Percentiles rank a stretch among this genome's conserved stretches.
Evolutionary conservation across 2,113 vertebrate genomes (phyloP).

Genomic region (Siniperca chuatsi): DNA sequence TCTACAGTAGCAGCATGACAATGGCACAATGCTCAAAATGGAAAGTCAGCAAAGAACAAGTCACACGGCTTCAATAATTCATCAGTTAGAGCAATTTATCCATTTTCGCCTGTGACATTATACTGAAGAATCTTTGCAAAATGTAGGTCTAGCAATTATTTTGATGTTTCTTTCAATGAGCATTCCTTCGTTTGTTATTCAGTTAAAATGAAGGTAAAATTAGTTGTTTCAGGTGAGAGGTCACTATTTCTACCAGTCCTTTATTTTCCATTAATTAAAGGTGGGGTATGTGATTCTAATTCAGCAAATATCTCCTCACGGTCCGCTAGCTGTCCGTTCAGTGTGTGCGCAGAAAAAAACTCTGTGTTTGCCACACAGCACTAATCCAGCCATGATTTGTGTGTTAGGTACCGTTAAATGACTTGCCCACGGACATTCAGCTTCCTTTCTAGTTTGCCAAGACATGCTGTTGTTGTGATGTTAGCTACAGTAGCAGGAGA

Average conservation of each 20-base stretch:
- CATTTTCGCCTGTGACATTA: neutral
- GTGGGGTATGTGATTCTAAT: too few species aligned
- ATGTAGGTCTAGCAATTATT: neutral
- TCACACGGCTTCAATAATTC: neutral
- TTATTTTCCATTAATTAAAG: neutral
- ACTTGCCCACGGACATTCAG: too few species aligned
- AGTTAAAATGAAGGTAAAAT: neutral
- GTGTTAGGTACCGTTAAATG: too few species aligned
- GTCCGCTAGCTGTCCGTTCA: too few species aligned
- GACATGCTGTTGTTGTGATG: too few species aligned
- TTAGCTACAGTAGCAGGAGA: too few species aligned
- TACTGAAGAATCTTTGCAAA: too few species aligned
- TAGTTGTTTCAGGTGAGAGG: neutral
- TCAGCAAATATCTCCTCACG: too few species aligned
- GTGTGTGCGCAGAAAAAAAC: too few species aligned
- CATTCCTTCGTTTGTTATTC: neutral
- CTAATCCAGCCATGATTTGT: too few species aligned
- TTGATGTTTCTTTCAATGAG: neutral
- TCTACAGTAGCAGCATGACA: neutral
- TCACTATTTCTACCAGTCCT: neutral
- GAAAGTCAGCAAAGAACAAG: slow-evolving; percentile 1
- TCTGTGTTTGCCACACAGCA: too few species aligned
- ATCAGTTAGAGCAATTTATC: neutral
- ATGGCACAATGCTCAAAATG: neutral
- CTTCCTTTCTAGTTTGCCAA: too few species aligned